Evolutionary conservation across 2,888 invertebrate genomes (phyloP).

Genomic region (Stramonita haemastoma): DNA sequence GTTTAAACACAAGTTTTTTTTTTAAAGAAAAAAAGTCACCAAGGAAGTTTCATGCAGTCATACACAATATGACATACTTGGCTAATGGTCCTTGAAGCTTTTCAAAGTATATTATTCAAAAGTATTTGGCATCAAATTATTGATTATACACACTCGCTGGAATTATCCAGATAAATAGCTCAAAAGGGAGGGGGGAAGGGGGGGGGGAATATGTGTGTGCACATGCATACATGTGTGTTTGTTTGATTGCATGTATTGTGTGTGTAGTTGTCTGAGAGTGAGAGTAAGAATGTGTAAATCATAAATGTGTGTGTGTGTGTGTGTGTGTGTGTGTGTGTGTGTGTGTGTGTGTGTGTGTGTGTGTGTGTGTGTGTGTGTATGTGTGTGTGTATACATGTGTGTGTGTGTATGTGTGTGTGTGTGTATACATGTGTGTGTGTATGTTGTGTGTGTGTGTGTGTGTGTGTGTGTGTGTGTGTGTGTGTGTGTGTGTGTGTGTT

Average conservation of each 20-base stretch:
- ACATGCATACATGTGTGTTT: neutral
- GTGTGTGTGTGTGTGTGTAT: slow-evolving; percentile 1
- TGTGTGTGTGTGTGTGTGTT: slow-evolving; percentile 32
- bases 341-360: neutral
- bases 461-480: slow-evolving; percentile 13
- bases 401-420: slow-evolving; percentile 31
- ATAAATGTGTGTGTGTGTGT: neutral
- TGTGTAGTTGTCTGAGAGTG: neutral
- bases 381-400: neutral
- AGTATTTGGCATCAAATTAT: too few relatives aligned
- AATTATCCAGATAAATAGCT: too few relatives aligned
- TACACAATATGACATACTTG: too few relatives aligned
- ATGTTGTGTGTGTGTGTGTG: slow-evolving; percentile 16
- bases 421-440: slow-evolving; percentile 38
- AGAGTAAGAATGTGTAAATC: too few relatives aligned
- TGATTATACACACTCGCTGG: too few relatives aligned
- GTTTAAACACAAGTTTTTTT: too few relatives aligned
- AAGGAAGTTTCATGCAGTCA: too few relatives aligned
- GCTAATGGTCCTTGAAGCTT: too few relatives aligned
- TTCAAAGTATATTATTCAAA: too few relatives aligned
- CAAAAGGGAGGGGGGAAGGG: too few relatives aligned
- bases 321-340: neutral
- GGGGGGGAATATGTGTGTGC: neutral
- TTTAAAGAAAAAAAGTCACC: too few relatives aligned
- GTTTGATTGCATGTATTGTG: neutral